Conservation (phyloP, 2,113 vertebrate genomes). For the Crocuta crocuta region DNA sequence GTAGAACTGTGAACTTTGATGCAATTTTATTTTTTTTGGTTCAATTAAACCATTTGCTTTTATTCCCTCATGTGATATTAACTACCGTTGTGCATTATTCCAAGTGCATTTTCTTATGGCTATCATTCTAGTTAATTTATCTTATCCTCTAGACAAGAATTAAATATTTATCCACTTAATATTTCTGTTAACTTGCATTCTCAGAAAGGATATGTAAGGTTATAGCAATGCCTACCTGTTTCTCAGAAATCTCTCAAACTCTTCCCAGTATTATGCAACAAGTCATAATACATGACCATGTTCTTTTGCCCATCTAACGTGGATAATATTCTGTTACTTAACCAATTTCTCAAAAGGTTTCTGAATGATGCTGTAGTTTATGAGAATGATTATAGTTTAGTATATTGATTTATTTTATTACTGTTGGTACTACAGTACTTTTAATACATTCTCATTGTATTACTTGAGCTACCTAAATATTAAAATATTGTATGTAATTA, state of each 20-base stretch:
- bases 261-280: slow-evolving; percentile 54
- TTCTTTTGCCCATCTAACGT: neutral
- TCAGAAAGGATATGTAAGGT: slow-evolving; percentile 76
- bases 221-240: slow-evolving; percentile 60
- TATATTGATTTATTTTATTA: neutral
- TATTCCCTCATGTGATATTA: slow-evolving; percentile 77
- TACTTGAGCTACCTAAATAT: neutral
- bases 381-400: neutral
- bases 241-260: slow-evolving; percentile 73
- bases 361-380: neutral
- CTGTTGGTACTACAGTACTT: neutral
- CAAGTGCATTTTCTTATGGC: slow-evolving; percentile 72
- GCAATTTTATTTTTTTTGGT: slow-evolving; percentile 62
- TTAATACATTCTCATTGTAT: neutral
- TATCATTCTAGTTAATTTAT: slow-evolving; percentile 72
- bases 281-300: neutral
- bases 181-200: slow-evolving; percentile 81
- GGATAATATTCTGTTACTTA: slow-evolving; percentile 6
- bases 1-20: slow-evolving; percentile 76
- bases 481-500: slow-evolving; percentile 12
- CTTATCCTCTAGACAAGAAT: slow-evolving; percentile 78
- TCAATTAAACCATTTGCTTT: slow-evolving; percentile 76
- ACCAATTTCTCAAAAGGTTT: neutral
- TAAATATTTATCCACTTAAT: slow-evolving; percentile 79
- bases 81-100: slow-evolving; percentile 59